Base-by-base conservation (phyloP, 2,888 invertebrate species). In the Stenoptilia bipunctidactyla region DNA sequence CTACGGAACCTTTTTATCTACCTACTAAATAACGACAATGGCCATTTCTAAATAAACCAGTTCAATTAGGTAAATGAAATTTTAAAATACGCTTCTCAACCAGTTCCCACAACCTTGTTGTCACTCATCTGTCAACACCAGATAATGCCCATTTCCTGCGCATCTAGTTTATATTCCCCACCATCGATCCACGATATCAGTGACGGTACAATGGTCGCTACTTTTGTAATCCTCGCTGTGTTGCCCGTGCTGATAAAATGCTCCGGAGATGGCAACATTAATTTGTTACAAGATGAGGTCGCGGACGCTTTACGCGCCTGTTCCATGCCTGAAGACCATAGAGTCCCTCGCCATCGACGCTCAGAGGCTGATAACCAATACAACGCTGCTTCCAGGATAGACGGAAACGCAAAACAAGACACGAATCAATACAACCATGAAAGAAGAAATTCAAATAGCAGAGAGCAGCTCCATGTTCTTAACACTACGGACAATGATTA, bases 221-320 rank as follows among this genome's bases (percentile, higher is more conserved):
- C 52, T 12, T 40, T 63, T 34, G 13, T 64, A 34, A 43, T 71
- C 1, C 44, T 68, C 4, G 39, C 59, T 2, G 37, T 68, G 5
- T 41, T 74, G n/a, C 66, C 74, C 2, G 52, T 50, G 14, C 44
- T 70, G 20, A 58, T 61, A 1, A 46, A 50, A 27, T 63, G 67
- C 44, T 49, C 70, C 1, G 68, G 74, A 2, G 74, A 79, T 27
- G 79, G 79, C 1, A 84, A 84, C 48, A 72, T 82, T 27, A 66
- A 64, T 25, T 47, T 85, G n/a, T 48, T 84, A 13, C 70, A 77
- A 55, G 68, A 77, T 40, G 82, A 84, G 48, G 60, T 84, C 13
- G 61, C 65, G 1, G 48, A 48, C 1, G 83, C 82, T n/a, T 47
- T 84, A 34, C 64, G 62, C 40, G 46, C 60, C 10, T 84, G 84